phyloP scores from a whole-genome alignment of 2,797 vertebrate species.

The Heliangelus exortis region DNA sequence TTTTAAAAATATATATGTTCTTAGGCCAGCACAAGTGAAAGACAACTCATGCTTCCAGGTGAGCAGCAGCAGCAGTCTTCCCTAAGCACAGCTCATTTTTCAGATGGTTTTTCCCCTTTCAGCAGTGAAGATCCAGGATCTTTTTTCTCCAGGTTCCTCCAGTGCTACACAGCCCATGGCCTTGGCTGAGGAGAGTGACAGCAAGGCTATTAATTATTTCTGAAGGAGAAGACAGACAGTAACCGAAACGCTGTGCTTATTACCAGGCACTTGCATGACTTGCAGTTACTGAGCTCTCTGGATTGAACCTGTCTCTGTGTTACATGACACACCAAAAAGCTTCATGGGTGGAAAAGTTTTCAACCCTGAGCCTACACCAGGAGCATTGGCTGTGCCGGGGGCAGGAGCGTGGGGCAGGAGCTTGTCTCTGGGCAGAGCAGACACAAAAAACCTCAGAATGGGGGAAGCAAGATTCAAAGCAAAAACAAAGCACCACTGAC shows the following conservation, averaged over 20 bases:
- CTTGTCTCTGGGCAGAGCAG: neutral
- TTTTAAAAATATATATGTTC: neutral
- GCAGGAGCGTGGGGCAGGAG: rapidly evolving
- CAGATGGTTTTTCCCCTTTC: neutral
- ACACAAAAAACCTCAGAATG: neutral
- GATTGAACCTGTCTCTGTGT: rapidly evolving
- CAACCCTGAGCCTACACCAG: rapidly evolving
- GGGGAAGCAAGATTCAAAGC: neutral
- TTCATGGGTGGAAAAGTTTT: rapidly evolving
- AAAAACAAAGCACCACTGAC: neutral
- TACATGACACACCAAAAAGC: neutral
- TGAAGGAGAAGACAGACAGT: neutral
- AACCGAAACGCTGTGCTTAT: rapidly evolving
- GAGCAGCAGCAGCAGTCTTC: neutral
- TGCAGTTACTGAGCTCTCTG: neutral
- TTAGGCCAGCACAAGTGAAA: neutral
- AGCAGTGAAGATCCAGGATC: rapidly evolving
- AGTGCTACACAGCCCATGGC: rapidly evolving
- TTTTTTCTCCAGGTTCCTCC: neutral
- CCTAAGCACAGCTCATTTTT: neutral
- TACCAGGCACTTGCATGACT: rapidly evolving
- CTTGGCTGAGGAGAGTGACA: neutral
- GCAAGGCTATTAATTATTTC: neutral
- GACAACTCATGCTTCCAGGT: neutral
- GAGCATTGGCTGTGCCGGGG: rapidly evolving